A percentile compares a stretch with the other conserved stretches of the same genome.
Conservation (phyloP, 2,113 vertebrate species). For the Hystrix cristata region DNA sequence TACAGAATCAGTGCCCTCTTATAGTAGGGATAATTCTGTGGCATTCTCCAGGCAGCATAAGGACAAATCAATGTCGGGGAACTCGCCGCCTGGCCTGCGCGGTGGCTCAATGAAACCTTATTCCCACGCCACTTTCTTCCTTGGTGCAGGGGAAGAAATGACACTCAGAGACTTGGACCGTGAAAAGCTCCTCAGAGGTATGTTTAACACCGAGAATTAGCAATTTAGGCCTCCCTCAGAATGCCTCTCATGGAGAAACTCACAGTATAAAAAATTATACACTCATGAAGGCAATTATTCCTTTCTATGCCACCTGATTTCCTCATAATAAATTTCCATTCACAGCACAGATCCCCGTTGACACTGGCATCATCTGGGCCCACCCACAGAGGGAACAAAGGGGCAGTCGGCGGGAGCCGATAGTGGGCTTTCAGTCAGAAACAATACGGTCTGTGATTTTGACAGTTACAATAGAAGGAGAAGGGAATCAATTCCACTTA, state of each 20-base stretch:
- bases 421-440: slow-evolving; percentile 62
- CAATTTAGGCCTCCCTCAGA: slow-evolving; percentile 37
- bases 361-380: neutral
- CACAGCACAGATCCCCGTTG: slow-evolving; percentile 50
- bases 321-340: slow-evolving; percentile 56
- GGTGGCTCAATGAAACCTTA: neutral
- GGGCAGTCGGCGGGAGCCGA: neutral
- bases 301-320: slow-evolving; percentile 58
- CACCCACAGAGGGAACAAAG: neutral
- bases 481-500: slow-evolving; percentile 41
- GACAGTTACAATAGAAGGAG: slow-evolving; percentile 60
- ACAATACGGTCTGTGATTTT: slow-evolving; percentile 61
- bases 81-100: neutral
- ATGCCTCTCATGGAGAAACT: slow-evolving; percentile 51
- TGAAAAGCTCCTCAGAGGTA: slow-evolving; percentile 30
- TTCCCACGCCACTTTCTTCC: neutral
- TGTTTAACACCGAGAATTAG: slow-evolving; percentile 57
- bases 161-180: neutral
- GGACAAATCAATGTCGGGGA: neutral
- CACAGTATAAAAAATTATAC: slow-evolving; percentile 58
- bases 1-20: neutral
- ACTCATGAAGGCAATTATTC: slow-evolving; percentile 64
- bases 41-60: neutral
- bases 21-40: neutral
- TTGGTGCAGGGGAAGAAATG: neutral